Evolutionary conservation across 2,113 vertebrate species (phyloP).

Genomic region (Ranitomeya imitator): DNA sequence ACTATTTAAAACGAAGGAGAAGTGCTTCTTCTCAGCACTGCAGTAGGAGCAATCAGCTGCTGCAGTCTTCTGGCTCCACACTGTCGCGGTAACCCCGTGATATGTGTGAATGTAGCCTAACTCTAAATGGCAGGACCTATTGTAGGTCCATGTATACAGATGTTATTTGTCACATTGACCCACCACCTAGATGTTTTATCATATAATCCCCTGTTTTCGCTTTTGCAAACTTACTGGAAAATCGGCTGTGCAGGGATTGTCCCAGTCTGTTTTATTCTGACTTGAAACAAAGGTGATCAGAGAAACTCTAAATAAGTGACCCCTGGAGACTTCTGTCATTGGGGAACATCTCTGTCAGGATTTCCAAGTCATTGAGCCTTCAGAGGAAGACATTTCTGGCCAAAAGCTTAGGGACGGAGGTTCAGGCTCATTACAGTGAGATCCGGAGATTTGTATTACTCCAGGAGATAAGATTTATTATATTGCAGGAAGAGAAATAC

Average conservation of each 20-base stretch:
- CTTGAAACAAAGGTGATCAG: conserved; percentile 21
- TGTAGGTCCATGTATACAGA: not conserved
- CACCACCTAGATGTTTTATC: not conserved
- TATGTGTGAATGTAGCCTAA: not conserved
- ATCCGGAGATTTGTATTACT: conserved; percentile 25
- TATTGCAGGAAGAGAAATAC: conserved; percentile 39
- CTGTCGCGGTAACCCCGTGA: too few species aligned
- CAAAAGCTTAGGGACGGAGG: conserved; percentile 25
- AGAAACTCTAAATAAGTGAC: conserved; percentile 5
- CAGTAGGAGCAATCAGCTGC: too few species aligned
- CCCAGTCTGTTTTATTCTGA: not conserved
- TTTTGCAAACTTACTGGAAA: conserved; percentile 9
- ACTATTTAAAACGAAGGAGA: too few species aligned
- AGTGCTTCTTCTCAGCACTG: too few species aligned
- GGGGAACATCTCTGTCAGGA: conserved; percentile 28
- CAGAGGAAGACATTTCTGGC: conserved; percentile 25
- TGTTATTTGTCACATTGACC: not conserved
- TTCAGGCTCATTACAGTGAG: conserved; percentile 25
- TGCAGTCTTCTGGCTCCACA: too few species aligned
- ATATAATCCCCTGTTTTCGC: not conserved
- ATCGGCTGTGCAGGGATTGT: not conserved
- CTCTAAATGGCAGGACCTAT: not conserved
- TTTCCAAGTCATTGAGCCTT: conserved; percentile 30
- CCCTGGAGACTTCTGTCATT: not conserved
- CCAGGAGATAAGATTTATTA: conserved; percentile 36